Evolutionary conservation across 2,113 vertebrate species (phyloP).

Genomic region (Pelusios castaneus): DNA sequence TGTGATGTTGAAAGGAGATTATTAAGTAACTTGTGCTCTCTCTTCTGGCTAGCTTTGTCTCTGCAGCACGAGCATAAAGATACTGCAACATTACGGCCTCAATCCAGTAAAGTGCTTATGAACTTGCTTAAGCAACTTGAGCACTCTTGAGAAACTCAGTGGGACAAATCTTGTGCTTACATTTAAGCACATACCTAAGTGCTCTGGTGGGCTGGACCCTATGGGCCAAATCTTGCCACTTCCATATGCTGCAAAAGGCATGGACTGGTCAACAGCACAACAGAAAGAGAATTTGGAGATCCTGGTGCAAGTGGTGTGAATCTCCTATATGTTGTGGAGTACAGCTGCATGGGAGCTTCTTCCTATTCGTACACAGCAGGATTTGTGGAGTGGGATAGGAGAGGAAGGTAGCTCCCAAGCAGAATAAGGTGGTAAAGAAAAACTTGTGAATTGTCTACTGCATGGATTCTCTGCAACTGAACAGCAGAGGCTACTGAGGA

Average conservation of each 20-base stretch:
- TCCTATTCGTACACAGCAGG: not conserved
- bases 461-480: not conserved
- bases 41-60: not conserved
- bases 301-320: fast-evolving
- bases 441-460: not conserved
- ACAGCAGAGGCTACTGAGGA: not conserved
- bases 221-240: not conserved
- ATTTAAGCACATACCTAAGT: not conserved
- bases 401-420: not conserved
- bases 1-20: not conserved
- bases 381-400: not conserved
- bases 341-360: not conserved
- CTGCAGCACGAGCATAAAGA: not conserved
- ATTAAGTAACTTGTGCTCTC: fast-evolving
- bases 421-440: not conserved
- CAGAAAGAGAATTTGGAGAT: not conserved
- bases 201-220: not conserved
- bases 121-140: not conserved
- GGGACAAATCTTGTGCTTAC: not conserved
- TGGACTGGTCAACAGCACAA: not conserved
- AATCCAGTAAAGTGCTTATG: not conserved
- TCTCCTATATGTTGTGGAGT: not conserved
- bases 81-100: not conserved
- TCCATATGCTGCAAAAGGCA: not conserved
- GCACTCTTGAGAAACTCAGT: not conserved